Percentiles rank a stretch among this genome's conserved stretches.
Conservation (phyloP, 2,888 invertebrate genomes). For the Unio pictorum region DNA sequence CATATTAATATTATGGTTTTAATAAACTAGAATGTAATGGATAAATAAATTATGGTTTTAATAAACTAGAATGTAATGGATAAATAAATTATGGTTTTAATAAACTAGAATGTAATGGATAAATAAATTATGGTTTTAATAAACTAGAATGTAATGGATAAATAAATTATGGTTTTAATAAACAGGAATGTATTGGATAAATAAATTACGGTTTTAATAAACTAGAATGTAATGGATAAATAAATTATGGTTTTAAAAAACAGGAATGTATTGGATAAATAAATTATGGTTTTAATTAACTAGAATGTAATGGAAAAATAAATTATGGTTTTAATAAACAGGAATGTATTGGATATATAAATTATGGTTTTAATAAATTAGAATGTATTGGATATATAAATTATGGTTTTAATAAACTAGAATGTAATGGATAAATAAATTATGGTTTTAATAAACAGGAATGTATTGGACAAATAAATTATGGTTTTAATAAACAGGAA, state of each 20-base stretch:
- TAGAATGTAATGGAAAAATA: neutral
- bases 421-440: neutral
- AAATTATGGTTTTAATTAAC: neutral
- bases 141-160: neutral
- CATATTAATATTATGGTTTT: neutral
- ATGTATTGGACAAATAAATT: neutral
- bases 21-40: neutral
- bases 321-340: neutral
- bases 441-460: neutral
- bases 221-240: neutral
- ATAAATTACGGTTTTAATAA: neutral
- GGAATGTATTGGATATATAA: neutral
- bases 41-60: neutral
- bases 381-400: neutral
- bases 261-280: neutral
- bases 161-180: neutral
- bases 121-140: neutral
- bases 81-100: neutral
- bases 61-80: neutral
- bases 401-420: neutral
- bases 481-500: neutral
- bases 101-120: neutral
- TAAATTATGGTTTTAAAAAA: neutral
- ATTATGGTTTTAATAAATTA: neutral
- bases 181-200: neutral